Evolutionary conservation across 2,888 invertebrate genomes (phyloP).

Genomic region (Panzeria rudis): DNA sequence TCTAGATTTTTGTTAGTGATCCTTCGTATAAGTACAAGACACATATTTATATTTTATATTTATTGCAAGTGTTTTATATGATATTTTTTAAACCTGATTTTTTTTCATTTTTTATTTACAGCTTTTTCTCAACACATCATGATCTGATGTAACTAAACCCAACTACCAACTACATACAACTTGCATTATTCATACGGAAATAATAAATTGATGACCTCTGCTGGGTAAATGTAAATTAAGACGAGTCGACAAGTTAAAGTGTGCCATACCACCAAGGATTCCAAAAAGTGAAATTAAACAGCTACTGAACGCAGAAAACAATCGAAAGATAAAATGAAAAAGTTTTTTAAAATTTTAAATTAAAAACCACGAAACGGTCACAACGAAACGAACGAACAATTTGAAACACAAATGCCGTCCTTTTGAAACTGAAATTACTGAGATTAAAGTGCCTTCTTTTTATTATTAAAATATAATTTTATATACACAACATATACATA

Average conservation of each 20-base stretch:
- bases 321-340: constrained; percentile 23
- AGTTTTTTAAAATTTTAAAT: constrained; percentile 3
- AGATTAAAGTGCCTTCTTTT: constrained; percentile 78
- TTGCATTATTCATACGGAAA: not conserved
- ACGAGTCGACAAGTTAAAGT: constrained; percentile 56
- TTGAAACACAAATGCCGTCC: constrained; percentile 76
- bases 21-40: not conserved
- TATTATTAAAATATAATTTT: constrained; percentile 49
- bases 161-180: not conserved
- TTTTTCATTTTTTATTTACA: constrained; percentile 41
- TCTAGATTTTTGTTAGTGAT: not conserved
- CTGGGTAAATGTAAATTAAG: constrained; percentile 50
- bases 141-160: constrained; percentile 31
- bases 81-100: not conserved
- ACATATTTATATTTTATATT: constrained; percentile 5
- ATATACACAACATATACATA: constrained; percentile 21
- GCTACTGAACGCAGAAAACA: constrained; percentile 2
- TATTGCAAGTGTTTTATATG: not conserved
- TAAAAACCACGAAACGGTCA: constrained; percentile 62
- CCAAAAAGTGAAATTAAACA: constrained; percentile 31
- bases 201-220: constrained; percentile 27
- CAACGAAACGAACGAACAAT: constrained; percentile 46
- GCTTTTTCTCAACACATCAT: constrained; percentile 34
- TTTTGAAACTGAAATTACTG: constrained; percentile 73
- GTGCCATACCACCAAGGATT: constrained; percentile 71